Base-by-base conservation (phyloP, 2,888 invertebrate genomes). In the Tenthredo mesomela region DNA sequence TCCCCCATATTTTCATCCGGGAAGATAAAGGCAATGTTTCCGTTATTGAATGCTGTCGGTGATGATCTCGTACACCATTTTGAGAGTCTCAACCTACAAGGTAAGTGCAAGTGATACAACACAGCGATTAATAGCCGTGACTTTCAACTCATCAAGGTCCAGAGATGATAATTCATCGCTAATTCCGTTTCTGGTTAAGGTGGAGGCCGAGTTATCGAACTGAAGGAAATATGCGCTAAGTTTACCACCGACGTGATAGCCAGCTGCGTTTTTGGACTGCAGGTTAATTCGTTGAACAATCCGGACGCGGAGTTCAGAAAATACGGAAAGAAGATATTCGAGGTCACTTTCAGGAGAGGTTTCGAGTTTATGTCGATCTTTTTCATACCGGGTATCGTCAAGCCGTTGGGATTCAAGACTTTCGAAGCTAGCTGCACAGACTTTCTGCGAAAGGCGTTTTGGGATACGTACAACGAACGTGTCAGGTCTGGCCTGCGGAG, bases 1-100 rank as follows among this genome's bases (percentile, higher is more conserved):
- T 93, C 94, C 7, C 94, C 94, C 15, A 93, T 94, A n/a, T 94
- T 94, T 87, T 94, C 94, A 5, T 93, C 94, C 15, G 94, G 93
- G 40, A 94, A 94, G 88, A 94, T 94, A 94, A 94, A 94, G 87
- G 94, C 93, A 5, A 94, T 94, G 94, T 94, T 94, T 87, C 94
- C 94, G 29, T 89, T 94, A 70, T 89, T 94, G 75, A 92, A 92
- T 3, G 94, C 94, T 10, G 94, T 94, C 89, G 93, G 94, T 0
- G 91, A 91, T 86, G 91, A 93, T 6, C 89, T 94, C 25, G 92
- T 92, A 87, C 88, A 89, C 40, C 89, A 91, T n/a, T 90, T 94
- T 9, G 92, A 93, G 21, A 21, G 37, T 37, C 37, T 80, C 0
- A 37, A 25, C 2, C n/a, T 80, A 25, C 37, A 40, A 58, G 80